Evolutionary conservation across 64 coral and sea anemone genomes (phyloP), one percentile per base, ranked within the genome.

Genomic region (Anthopleura sola): DNA sequence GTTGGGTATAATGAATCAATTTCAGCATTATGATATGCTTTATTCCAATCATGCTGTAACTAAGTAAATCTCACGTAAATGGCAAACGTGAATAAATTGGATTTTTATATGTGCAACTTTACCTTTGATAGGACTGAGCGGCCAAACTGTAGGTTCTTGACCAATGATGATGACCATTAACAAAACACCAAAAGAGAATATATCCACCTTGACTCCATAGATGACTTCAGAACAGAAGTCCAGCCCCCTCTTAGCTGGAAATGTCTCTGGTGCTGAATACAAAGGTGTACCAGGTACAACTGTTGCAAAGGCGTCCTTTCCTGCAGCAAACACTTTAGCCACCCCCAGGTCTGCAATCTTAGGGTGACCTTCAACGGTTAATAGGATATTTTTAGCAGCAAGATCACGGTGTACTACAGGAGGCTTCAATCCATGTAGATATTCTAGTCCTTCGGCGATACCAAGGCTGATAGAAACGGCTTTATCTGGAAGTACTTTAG

Each of bases 281-380:
- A 90, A 77, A 28, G 85, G 94, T 71, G 94, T 97, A 24, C 94
- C 94, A 39, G 91, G 94, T 9, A 93, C 77, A 7, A 28, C 50
- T 2, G 94, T 93, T n/a, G 94, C 94, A 90, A 78, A 83, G 78
- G 90, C 88, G 49, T 93, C 87, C 17, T 56, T 82, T 2, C 89
- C 90, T 68, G 87, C 79, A 11, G 84, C 78, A 87, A 97, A 97
- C 11, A 90, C 87, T 79, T 97, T 97, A 10, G 94, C 91, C 15
- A 97, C 87, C 5, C 94, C 94, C 37, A 97, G 57, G 68, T 97
- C 94, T 9, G 94, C 94, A 58, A 97, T 93, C 86, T 97, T 97
- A n/a, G 94, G 90, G 76, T 69, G 88, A 5, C 80, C 87, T 38
- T 64, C n/a, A 13, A 48, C 58, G 11, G 93, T 95, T 26, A 95